Base-by-base conservation (phyloP, 2,888 invertebrate species). In the Cheilosia scutellata region DNA sequence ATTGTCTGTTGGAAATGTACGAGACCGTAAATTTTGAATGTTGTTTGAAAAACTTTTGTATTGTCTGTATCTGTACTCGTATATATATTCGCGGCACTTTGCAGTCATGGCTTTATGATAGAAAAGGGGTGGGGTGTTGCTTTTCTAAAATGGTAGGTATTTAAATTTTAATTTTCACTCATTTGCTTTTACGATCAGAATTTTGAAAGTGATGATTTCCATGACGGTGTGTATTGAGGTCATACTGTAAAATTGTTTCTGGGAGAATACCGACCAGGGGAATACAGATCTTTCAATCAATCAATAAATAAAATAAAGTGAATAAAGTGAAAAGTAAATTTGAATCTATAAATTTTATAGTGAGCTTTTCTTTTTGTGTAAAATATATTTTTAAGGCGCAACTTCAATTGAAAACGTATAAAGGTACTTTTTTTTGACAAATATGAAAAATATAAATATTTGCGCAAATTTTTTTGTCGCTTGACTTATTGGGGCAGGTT, bases 1-100 rank as follows among this genome's bases (percentile, higher is more conserved):
- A 44, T 44, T 44, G 16, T 16, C 13, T 16, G 44, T 16, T 44
- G 44, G 13, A n/a, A 42, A 42, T 42, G 42, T n/a, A n/a, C 42
- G n/a, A 42, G 42, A 13, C 42, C n/a, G n/a, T 47, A 20, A 47
- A 47, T 16, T 20, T 47, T 47, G 47, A n/a, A 47, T 47, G n/a
- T 7, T 47, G 6, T 47, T 47, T 44, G 16, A 5, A 13, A 44
- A 44, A 44, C 16, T 44, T 44, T 44, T 13, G 13, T 44, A 16
- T 16, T 16, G 6, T 44, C 44, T 44, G 16, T 44, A 44, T 44
- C 44, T 44, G 16, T 44, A 44, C n/a, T 44, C n/a, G 44, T n/a
- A n/a, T 42, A 42, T 13, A n/a, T 42, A 13, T 42, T 5, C 11
- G 42, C 11, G 42, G 5, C 33, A 33, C 9, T 42, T n/a, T 13